Conservation (phyloP, 2,888 invertebrate genomes). For the Serripes groenlandicus region DNA sequence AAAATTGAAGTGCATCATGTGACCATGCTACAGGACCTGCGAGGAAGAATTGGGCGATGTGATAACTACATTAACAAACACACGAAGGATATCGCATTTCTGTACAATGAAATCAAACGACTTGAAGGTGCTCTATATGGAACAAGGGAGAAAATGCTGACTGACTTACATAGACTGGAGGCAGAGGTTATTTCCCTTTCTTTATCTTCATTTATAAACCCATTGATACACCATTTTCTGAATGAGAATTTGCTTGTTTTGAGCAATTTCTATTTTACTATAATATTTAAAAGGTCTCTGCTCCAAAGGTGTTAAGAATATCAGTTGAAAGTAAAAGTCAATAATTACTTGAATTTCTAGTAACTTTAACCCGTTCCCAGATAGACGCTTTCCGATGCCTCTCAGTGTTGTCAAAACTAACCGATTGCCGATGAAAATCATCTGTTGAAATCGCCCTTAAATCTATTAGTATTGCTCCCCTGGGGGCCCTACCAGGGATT, state of each 20-base stretch:
- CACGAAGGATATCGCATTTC: constrained; percentile 77
- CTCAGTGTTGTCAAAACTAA: too few relatives aligned
- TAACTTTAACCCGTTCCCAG: too few relatives aligned
- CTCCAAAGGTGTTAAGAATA: too few relatives aligned
- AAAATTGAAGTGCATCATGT: constrained; percentile 86
- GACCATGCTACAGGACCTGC: constrained; percentile 84
- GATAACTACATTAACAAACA: constrained; percentile 83
- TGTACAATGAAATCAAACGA: constrained; percentile 78
- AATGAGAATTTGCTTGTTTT: too few relatives aligned
- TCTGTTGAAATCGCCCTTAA: too few relatives aligned
- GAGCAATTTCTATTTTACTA: too few relatives aligned
- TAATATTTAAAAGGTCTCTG: background rate
- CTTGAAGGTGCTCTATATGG: constrained; percentile 78
- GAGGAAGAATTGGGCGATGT: constrained; percentile 84
- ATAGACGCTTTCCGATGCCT: too few relatives aligned
- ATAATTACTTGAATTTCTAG: too few relatives aligned
- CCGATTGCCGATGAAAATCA: too few relatives aligned
- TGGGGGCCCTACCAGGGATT: too few relatives aligned
- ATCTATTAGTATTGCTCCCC: too few relatives aligned
- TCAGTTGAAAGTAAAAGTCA: too few relatives aligned
- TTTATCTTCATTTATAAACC: background rate
- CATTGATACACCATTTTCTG: background rate
- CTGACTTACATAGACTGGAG: constrained; percentile 81
- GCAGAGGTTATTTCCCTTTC: constrained; percentile 75
- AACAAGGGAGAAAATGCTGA: constrained; percentile 73